Conservation (phyloP, 1,140 invertebrate genomes). For the Drosophila nasuta region DNA sequence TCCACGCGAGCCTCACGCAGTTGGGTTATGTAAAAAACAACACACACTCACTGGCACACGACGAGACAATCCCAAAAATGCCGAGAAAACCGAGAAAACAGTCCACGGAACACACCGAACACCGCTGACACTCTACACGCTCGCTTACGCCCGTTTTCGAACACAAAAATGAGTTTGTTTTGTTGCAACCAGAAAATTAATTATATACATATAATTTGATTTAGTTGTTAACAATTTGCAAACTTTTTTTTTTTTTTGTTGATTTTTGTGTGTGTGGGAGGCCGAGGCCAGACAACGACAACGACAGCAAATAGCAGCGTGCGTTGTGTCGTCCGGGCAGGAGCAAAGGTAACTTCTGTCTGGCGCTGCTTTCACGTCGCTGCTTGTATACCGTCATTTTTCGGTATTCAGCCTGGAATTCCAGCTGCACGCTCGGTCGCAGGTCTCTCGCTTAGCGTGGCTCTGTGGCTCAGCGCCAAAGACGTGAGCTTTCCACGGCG, state of each 20-base stretch:
- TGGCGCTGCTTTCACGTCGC: constrained; percentile 56
- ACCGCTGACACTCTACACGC: constrained; percentile 30
- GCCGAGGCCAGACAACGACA: constrained; percentile 73
- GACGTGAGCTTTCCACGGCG: constrained; percentile 67
- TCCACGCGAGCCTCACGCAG: constrained; percentile 10
- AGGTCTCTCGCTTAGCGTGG: background rate
- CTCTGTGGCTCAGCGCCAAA: constrained; percentile 23
- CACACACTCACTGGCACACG: background rate
- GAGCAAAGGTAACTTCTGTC: constrained; percentile 85
- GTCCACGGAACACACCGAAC: constrained; percentile 33
- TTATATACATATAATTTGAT: constrained; percentile 1
- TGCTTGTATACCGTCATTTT: constrained; percentile 63
- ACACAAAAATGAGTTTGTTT: constrained; percentile 7
- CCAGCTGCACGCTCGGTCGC: constrained; percentile 35
- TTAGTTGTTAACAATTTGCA: background rate
- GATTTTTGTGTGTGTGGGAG: constrained; percentile 21
- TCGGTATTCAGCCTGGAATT: constrained; percentile 82
- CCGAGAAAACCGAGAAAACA: constrained; percentile 47
- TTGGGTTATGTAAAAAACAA: constrained; percentile 57
- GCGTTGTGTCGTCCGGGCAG: constrained; percentile 85
- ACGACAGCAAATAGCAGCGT: constrained; percentile 70
- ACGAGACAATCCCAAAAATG: constrained; percentile 30
- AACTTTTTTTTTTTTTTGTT: background rate
- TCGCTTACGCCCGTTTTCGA: constrained; percentile 15
- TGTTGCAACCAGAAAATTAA: constrained; percentile 29